A percentile compares a stretch with the other conserved stretches of the same genome.
These are phyloP conservation scores for Eunapius fragilis DNA, from an alignment of 37 sponge, comb jelly and placozoan genomes.

Conservation along the genomic window DNA sequence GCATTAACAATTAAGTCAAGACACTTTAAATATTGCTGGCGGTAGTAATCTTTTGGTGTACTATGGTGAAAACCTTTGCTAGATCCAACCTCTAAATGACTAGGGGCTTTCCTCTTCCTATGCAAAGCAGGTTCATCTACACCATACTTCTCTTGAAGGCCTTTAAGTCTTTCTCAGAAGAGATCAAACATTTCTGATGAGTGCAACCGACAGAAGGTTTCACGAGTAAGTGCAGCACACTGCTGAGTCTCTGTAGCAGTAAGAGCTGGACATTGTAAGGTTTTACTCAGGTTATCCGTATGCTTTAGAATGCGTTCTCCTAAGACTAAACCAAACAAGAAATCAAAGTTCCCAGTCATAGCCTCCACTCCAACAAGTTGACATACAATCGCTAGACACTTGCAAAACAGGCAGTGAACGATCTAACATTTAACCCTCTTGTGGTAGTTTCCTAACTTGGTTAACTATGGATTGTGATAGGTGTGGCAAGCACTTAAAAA, in stretches of 20 bases:
- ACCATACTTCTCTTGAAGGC: slow-evolving; percentile 25
- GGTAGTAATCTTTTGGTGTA: slow-evolving; percentile 15
- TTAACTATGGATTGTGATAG: too few relatives aligned
- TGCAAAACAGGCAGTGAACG: too few relatives aligned
- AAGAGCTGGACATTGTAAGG: slow-evolving; percentile 22
- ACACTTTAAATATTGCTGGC: slow-evolving; percentile 25
- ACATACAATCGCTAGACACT: too few relatives aligned
- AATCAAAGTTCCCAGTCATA: slow-evolving; percentile 20
- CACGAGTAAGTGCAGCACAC: slow-evolving; percentile 10
- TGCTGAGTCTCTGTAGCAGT: slow-evolving; percentile 33
- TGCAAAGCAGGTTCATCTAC: slow-evolving; percentile 22
- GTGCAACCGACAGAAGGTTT: not conserved
- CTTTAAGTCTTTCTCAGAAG: slow-evolving; percentile 22
- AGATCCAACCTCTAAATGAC: slow-evolving; percentile 21
- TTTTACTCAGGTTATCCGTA: slow-evolving; percentile 27
- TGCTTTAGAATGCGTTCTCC: slow-evolving; percentile 35
- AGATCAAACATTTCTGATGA: slow-evolving; percentile 18
- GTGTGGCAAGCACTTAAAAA: too few relatives aligned
- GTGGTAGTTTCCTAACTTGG: too few relatives aligned
- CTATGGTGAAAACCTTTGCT: not conserved
- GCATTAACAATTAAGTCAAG: slow-evolving; percentile 16
- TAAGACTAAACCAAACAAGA: slow-evolving; percentile 31
- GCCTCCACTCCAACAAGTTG: slow-evolving; percentile 25
- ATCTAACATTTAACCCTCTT: too few relatives aligned
- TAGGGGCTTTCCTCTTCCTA: slow-evolving; percentile 31